phyloP scores from a whole-genome alignment of 2,888 invertebrate genomes.

The Athalia circularis region DNA sequence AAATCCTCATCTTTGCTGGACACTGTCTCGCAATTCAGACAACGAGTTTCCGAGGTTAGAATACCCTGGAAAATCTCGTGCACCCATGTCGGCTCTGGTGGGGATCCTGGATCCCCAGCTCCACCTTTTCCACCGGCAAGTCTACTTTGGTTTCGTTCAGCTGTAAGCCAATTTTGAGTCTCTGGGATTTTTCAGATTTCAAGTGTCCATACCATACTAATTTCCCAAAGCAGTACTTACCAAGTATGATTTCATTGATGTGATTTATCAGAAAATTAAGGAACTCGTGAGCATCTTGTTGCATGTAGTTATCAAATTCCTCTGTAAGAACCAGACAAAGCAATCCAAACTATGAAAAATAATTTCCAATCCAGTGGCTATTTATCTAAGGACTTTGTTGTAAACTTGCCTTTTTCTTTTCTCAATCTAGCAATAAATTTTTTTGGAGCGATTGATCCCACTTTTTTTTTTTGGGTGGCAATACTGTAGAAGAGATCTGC shows the following conservation, averaged over 20 bases:
- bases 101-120: conserved; percentile 77
- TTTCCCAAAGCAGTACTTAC: conserved; percentile 76
- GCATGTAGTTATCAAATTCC: conserved; percentile 99
- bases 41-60: conserved; percentile 98
- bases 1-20: conserved; percentile 99
- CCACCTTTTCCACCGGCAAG: conserved; percentile 74
- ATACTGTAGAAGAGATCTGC: conserved; percentile 99
- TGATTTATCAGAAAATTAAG: conserved; percentile 99
- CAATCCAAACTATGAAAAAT: conserved; percentile 2
- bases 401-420: conserved; percentile 92
- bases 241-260: conserved; percentile 97
- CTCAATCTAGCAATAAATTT: conserved; percentile 98
- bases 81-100: conserved; percentile 97
- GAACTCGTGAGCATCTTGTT: conserved; percentile 99
- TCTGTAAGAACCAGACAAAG: conserved; percentile 80
- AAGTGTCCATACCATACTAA: background rate
- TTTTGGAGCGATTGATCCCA: conserved; percentile 99
- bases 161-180: conserved; percentile 72
- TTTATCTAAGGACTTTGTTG: too few species aligned
- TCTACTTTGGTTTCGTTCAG: conserved; percentile 85
- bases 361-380: background rate
- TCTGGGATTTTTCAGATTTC: background rate
- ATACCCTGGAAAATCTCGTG: conserved; percentile 99
- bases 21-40: conserved; percentile 99
- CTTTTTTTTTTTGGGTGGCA: conserved; percentile 99